Evolutionary conservation across 2,888 invertebrate genomes (phyloP), one percentile per base, ranked within the genome.

Genomic region (Troides helena): DNA sequence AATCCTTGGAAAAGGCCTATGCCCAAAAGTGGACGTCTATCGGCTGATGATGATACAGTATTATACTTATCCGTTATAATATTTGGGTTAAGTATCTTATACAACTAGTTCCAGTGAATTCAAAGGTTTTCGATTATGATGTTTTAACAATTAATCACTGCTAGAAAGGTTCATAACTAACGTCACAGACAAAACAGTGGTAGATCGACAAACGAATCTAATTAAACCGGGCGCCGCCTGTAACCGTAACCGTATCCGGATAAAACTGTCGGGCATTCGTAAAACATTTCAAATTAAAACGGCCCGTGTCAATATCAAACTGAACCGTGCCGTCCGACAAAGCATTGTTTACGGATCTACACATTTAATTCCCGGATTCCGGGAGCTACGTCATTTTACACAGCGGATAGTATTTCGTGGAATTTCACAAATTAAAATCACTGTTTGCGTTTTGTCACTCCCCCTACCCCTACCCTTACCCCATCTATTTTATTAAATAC

Each of bases 351-450:
- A 74, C 70, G 74, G 73, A 74, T 74, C 72, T 74, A 72, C 67
- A 73, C 74, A 76, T 78, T 78, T 78, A 84, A 83, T 84, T 79
- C 81, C 68, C 76, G 76, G 80, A 81, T 83, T 80, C 83, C 77
- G 75, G 76, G 72, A 75, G 77, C 74, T 76, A 76, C 75, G 83
- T 80, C 81, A 83, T 82, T 78, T 79, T 80, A 81, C 75, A 78
- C 76, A 70, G 73, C 72, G 71, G 77, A 79, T 81, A 81, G 74
- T 79, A 79, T 81, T 82, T 74, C 72, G 75, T 59, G 79, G 80
- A 79, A 80, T 83, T 77, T 75, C 74, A 75, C 73, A 72, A 75
- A 70, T 70, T 70, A 70, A 67, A 70, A 70, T 69, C 67, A 67
- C 67, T 62, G 63, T 63, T 67, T 67, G 39, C 67, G 60, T 67